Conservation (phyloP, 2,888 invertebrate species). For the Poecilobothrus nobilitatus region DNA sequence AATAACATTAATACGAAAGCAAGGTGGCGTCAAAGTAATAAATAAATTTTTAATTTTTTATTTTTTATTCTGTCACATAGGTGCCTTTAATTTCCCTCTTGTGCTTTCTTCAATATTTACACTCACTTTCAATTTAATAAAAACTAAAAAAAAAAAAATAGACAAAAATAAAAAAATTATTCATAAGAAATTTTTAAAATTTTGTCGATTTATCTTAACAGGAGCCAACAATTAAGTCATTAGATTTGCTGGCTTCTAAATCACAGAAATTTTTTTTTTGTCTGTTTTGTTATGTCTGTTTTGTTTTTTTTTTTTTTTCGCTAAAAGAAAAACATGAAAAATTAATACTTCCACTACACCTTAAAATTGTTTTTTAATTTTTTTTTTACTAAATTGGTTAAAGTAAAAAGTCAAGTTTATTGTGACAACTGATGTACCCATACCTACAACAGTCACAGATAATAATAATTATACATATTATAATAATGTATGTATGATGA, state of each 20-base stretch:
- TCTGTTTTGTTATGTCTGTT: too few species aligned
- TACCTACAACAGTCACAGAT: not conserved
- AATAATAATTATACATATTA: too few species aligned
- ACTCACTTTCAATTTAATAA: not conserved
- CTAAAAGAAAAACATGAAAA: not conserved
- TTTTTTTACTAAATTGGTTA: not conserved
- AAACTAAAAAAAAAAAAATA: too few species aligned
- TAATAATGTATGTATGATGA: too few species aligned
- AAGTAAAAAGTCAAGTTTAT: not conserved
- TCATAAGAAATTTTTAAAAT: not conserved
- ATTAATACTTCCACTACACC: not conserved
- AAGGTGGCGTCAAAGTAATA: slow-evolving; percentile 6
- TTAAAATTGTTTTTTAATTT: not conserved
- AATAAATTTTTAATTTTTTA: not conserved
- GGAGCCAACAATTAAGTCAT: not conserved
- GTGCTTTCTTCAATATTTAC: not conserved
- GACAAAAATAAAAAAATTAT: not conserved
- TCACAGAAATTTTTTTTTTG: not conserved
- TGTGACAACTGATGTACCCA: not conserved
- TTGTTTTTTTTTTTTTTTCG: not conserved
- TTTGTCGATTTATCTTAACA: not conserved
- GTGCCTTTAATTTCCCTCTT: not conserved
- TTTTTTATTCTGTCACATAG: not conserved
- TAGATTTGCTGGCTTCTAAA: not conserved
- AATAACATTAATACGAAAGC: not conserved